phyloP scores from a whole-genome alignment of 2,888 invertebrate species.

The Drosophila meridionalis region DNA sequence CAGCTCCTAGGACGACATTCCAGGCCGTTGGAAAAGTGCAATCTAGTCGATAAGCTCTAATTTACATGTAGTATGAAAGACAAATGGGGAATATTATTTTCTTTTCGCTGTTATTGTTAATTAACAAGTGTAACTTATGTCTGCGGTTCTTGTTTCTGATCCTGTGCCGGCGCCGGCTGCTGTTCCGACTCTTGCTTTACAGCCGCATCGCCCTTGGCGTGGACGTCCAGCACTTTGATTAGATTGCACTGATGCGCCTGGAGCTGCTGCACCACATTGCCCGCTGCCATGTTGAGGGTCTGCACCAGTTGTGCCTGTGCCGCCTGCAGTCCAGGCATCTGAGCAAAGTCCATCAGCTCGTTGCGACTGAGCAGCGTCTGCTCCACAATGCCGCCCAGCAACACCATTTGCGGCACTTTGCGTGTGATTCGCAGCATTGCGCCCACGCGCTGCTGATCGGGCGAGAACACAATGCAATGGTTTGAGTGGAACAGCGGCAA shows the following conservation, averaged over 20 bases:
- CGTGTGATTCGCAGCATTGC: conserved; percentile 88
- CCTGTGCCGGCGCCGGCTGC: neutral
- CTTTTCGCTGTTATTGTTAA: conserved; percentile 55
- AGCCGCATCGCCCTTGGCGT: conserved; percentile 80
- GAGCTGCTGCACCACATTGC: conserved; percentile 88
- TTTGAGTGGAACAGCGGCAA: conserved; percentile 88
- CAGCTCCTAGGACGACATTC: conserved; percentile 82
- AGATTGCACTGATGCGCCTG: conserved; percentile 89
- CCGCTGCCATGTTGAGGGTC: conserved; percentile 88
- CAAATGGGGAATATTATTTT: conserved; percentile 49
- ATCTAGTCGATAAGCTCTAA: conserved; percentile 61
- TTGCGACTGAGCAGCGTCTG: conserved; percentile 89
- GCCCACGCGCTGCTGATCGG: conserved; percentile 87
- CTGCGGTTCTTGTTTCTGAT: conserved; percentile 11
- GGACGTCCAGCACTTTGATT: conserved; percentile 88
- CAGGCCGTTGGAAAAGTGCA: conserved; percentile 78
- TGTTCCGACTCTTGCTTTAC: neutral
- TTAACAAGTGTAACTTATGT: conserved; percentile 45
- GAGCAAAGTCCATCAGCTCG: conserved; percentile 89
- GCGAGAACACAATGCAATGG: conserved; percentile 89
- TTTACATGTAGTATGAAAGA: conserved; percentile 62
- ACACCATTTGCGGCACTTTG: conserved; percentile 89
- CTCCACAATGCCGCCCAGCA: conserved; percentile 92
- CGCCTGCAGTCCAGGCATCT: conserved; percentile 88
- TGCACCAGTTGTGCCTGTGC: conserved; percentile 90